phyloP scores from a whole-genome alignment of 2,797 vertebrate species.

The Eulemur albifrons region DNA sequence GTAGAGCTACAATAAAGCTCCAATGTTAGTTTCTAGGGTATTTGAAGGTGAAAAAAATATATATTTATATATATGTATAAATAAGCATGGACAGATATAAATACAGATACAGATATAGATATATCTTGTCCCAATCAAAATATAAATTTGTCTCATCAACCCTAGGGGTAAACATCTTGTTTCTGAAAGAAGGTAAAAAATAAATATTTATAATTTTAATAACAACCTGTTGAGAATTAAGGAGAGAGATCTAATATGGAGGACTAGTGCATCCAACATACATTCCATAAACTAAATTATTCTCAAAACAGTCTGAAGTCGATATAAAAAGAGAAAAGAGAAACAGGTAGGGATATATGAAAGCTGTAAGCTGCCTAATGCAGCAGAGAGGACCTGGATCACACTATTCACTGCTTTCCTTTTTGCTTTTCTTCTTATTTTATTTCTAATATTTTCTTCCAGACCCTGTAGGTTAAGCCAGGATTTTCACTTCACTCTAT shows the following conservation, averaged over 20 bases:
- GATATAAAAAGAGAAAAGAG: neutral
- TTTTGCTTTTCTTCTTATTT: constrained; percentile 38
- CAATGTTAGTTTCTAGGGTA: constrained; percentile 3
- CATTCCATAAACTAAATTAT: neutral
- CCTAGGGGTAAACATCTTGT: neutral
- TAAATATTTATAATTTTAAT: constrained; percentile 26
- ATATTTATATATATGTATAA: neutral
- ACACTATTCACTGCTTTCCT: constrained; percentile 6
- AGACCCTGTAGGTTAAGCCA: constrained; percentile 12
- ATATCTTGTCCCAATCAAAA: constrained; percentile 22
- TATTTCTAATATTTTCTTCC: constrained; percentile 57
- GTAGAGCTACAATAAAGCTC: neutral
- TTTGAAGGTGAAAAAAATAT: neutral
- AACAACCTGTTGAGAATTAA: constrained; percentile 13
- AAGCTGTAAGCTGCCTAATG: constrained; percentile 6
- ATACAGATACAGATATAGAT: neutral
- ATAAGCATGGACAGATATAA: neutral
- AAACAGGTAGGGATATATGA: neutral
- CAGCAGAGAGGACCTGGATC: neutral
- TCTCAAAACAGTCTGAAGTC: constrained; percentile 1
- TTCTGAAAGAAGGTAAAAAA: constrained; percentile 51
- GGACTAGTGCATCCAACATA: neutral
- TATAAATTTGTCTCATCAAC: neutral
- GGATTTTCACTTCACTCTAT: constrained; percentile 43
- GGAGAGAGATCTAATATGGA: neutral